phyloP scores from a whole-genome alignment of 2,888 invertebrate species.

The Protodeltote pygarga region DNA sequence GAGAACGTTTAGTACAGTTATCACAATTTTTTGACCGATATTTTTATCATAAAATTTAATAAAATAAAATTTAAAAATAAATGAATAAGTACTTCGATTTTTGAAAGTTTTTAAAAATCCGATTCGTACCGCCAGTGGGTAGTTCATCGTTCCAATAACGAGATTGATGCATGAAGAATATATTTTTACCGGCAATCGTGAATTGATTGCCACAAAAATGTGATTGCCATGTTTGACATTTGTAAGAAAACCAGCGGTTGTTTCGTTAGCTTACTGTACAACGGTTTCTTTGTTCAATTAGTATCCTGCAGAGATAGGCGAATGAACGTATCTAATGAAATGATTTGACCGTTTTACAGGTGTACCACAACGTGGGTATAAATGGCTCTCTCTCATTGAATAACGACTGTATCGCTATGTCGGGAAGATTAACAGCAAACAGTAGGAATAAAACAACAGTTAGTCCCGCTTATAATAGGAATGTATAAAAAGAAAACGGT shows the following conservation, averaged over 20 bases:
- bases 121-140: slow-evolving; percentile 9
- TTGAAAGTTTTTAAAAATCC: not conserved
- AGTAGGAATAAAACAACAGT: slow-evolving; percentile 50
- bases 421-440: slow-evolving; percentile 41
- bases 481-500: slow-evolving; percentile 46
- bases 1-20: slow-evolving; percentile 28
- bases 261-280: slow-evolving; percentile 37
- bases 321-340: slow-evolving; percentile 46
- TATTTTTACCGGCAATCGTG: slow-evolving; percentile 11
- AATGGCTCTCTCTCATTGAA: slow-evolving; percentile 43
- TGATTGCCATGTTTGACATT: slow-evolving; percentile 27
- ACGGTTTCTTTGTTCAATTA: slow-evolving; percentile 43
- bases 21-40: slow-evolving; percentile 16
- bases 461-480: slow-evolving; percentile 45
- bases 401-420: slow-evolving; percentile 45
- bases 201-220: slow-evolving; percentile 28
- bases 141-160: slow-evolving; percentile 15
- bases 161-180: slow-evolving; percentile 25
- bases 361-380: slow-evolving; percentile 33
- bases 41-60: slow-evolving; percentile 17
- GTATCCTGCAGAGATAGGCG: slow-evolving; percentile 41
- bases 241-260: slow-evolving; percentile 25
- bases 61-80: slow-evolving; percentile 8
- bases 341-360: slow-evolving; percentile 46
- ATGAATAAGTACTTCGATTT: slow-evolving; percentile 5